Evolutionary conservation across 2,888 invertebrate genomes (phyloP).

Genomic region (Sipunculus nudus): DNA sequence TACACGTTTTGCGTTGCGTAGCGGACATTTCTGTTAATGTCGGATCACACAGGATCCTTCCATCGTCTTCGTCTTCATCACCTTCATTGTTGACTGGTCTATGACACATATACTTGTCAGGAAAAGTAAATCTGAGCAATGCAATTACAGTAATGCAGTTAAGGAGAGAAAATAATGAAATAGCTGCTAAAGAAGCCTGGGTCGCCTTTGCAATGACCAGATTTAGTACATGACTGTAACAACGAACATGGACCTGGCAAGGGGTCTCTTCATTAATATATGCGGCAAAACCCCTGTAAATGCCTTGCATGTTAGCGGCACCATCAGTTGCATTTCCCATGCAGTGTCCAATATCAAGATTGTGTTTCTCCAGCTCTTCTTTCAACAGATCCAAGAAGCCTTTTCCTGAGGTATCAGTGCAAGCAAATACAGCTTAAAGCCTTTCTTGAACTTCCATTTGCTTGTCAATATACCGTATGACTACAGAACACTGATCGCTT

Average conservation of each 20-base stretch:
- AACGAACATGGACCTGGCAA: conserved; percentile 3
- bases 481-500: not conserved
- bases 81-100: no score
- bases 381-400: conserved; percentile 2
- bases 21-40: not conserved
- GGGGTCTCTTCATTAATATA: conserved; percentile 3
- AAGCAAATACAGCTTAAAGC: not conserved
- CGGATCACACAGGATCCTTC: not conserved
- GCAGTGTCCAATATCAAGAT: not conserved
- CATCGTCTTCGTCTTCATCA: no score
- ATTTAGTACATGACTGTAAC: conserved; percentile 10
- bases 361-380: not conserved
- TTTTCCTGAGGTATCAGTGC: conserved; percentile 1
- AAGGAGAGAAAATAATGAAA: conserved; percentile 8
- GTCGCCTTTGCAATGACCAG: conserved; percentile 3
- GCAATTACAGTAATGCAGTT: not conserved
- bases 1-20: not conserved
- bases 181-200: not conserved
- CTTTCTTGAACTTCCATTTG: not conserved
- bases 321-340: conserved; percentile 8
- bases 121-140: not conserved
- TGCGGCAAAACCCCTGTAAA: conserved; percentile 5
- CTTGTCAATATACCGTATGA: not conserved
- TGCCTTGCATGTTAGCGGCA: conserved; percentile 13
- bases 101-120: not conserved